Evolutionary conservation across 2,888 invertebrate genomes (phyloP), one percentile per base, ranked within the genome.

Genomic region (Chesias legatella): DNA sequence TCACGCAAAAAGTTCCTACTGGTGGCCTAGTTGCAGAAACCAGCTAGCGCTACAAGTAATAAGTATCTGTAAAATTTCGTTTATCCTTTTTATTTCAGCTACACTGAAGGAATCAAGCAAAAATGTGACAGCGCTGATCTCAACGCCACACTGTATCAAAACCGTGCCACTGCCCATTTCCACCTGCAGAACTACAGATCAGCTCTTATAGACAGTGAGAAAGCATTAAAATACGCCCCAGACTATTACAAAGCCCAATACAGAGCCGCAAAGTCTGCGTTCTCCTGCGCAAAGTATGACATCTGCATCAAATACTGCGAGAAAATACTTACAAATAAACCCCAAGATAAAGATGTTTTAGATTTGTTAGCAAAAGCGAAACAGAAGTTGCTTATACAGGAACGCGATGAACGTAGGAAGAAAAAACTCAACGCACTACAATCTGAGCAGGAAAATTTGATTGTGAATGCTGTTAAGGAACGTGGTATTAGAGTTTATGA

Each of bases 161-260:
- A 99, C 71, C 90, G 99, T 48, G 95, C 98, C 1, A 97, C 98
- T 0, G 91, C 96, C 0, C 94, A 98, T 63, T 97, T 90, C 71
- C 92, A 94, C 68, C 73, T 98, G 20, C 92, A 95, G 76, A 96
- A 95, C 73, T 94, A 92, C 74, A 86, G 95, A 56, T 95, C 96
- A 1, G 89, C 95, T 6, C 80, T 97, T 8, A 89, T 84, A 46
- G 98, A 98, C 73, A 95, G 95, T 50, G 91, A 94, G 64, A 85
- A 90, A 60, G 96, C 98, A 0, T 64, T 97, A 10, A 90, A 91
- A 61, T 89, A 94, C 28, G 94, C 95, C 55, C 90, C 93, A 0
- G 85, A 92, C 46, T 96, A 98, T 72, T 70, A 86, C 0, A 98
- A 98, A 85, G 94, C 95, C 0, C 82, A 93, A 39, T 72, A 91